Base-by-base conservation (phyloP, 2,888 invertebrate species). In the Drosophila rubida region DNA sequence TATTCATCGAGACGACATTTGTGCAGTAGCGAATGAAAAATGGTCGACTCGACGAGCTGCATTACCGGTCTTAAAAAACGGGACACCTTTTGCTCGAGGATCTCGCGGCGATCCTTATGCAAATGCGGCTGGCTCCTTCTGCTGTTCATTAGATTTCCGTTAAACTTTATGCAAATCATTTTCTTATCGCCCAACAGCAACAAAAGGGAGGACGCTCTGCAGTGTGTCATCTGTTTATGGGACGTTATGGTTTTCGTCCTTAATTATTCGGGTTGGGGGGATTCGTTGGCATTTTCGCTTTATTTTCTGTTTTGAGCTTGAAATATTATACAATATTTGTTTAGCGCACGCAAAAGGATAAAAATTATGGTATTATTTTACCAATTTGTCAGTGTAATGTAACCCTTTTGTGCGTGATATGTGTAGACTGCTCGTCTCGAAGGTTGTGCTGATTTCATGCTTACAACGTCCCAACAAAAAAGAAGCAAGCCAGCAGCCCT, bases 1-100 rank as follows among this genome's bases (percentile, higher is more conserved):
- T 90, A 90, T 90, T 90, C 89, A 90, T 89, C 83, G 82, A 81
- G 83, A 80, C 88, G 87, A 90, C 88, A 89, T 90, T 89, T 90
- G 63, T 44, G 51, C 72, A 54, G 71, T 49, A 53, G 71, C 74
- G 51, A 60, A 70, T 69, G 66, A 75, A 68, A 87, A 71, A 84
- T 65, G 64, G 71, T 62, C 45, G 48, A 37, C 41, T n/a, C n/a
- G 11, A 32, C 16, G 19, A 45, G 51, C 53, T 86, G 84, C 75
- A 83, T 69, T 69, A 61, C 76, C 78, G 66, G 69, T 63, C 45
- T 57, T 14, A 0, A n/a, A 11, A 37, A 16, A 50, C 48, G 62
- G 59, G 55, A 63, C 46, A 58, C 19, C 9, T 14, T 16, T 19
- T 19, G 2, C 19, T 9, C n/a, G 32, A 32, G n/a, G 32, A n/a